Evolutionary conservation across 2,888 invertebrate species (phyloP), one percentile per base, ranked within the genome.

Genomic region (Apamea anceps): DNA sequence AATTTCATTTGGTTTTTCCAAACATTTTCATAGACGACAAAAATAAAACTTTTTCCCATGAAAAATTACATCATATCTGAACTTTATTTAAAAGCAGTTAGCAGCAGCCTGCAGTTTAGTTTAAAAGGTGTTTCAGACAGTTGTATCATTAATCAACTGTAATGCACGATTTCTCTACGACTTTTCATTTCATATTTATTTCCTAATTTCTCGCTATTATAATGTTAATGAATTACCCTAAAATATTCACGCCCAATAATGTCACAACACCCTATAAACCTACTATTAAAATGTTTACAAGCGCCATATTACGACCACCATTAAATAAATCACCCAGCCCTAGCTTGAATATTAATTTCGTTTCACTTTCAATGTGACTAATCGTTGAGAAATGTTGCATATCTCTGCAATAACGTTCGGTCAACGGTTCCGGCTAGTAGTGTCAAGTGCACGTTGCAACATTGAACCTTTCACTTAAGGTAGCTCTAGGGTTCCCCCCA

Each of bases 361-460:
- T 65, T 76, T 82, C 72, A 75, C 83, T 85, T 85, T 79, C 67
- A 76, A 67, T 65, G n/a, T 85, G 82, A 86, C 74, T 86, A 85
- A 85, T 79, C 48, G 12, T 25, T n/a, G 5, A 42, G 48, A 84
- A 81, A 85, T 75, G 79, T 81, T 81, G 71, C 66, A 45, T 80
- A 80, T 68, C 80, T 67, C 71, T 75, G 57, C 37, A 79, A 45
- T 71, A 72, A 21, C 48, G 32, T 18, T 68, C 72, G 18, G 66
- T 21, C 67, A 60, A 48, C 45, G 68, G 84, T 73, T 84, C 84
- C 63, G 68, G 79, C 13, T 62, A 21, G 21, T 13, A 21, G 72
- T 51, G 79, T 79, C 79, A 83, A 83, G 72, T 72, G 62, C 68
- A 83, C 21, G 32, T 51, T 77, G 37, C 66, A 77, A 25, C 45